Evolutionary conservation across 2,888 invertebrate species (phyloP).

Genomic region (Hipparchia sbordonii): DNA sequence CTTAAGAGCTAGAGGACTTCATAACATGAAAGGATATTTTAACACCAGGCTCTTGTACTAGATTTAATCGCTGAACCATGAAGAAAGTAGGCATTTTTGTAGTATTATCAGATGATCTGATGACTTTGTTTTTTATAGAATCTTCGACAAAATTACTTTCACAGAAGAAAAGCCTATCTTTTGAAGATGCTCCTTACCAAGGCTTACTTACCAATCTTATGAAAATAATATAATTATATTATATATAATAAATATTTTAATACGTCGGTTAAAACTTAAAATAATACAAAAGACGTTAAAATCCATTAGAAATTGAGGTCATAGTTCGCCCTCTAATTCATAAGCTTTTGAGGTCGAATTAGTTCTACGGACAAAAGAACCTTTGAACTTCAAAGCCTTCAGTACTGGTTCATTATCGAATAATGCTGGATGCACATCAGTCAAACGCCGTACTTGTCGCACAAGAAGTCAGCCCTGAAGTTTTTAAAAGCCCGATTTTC

Average conservation of each 20-base stretch:
- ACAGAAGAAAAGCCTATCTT: no score
- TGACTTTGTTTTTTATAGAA: neutral
- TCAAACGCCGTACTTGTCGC: neutral
- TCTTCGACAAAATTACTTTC: neutral
- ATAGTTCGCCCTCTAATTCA: neutral
- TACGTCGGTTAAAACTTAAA: conserved; percentile 1
- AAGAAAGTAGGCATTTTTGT: neutral
- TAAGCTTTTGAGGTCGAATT: neutral
- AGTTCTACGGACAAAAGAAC: conserved; percentile 3
- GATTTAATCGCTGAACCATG: neutral
- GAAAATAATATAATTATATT: no score
- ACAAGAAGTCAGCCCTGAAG: no score
- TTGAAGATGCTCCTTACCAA: no score
- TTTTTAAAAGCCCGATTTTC: no score
- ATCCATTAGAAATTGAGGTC: conserved; percentile 6
- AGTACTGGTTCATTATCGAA: neutral
- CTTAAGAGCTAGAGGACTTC: conserved; percentile 21
- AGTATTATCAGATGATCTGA: neutral
- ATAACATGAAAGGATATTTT: conserved; percentile 22
- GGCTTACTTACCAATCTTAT: no score
- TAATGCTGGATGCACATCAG: neutral
- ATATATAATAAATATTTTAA: no score
- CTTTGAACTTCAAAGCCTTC: conserved; percentile 3
- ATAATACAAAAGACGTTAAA: neutral
- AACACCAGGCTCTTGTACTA: conserved; percentile 12